A percentile compares a stretch with the other conserved stretches of the same genome.
These are phyloP conservation scores for Crotalus tigris DNA, from an alignment of 2,113 vertebrate genomes.

Conservation along the genomic window DNA sequence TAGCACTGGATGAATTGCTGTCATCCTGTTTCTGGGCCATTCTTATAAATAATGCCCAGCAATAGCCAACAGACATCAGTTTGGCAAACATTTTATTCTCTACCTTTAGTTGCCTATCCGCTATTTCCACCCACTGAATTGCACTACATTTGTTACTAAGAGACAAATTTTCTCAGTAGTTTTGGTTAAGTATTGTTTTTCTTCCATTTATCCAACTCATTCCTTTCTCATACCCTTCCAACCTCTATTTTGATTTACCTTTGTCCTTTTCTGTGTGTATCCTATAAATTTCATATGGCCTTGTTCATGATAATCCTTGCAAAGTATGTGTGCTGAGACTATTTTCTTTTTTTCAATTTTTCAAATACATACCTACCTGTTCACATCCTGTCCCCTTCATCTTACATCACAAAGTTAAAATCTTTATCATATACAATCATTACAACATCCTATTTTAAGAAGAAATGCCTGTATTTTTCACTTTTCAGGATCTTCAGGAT, in stretches of 20 bases:
- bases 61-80: neutral
- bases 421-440: neutral
- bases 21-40: neutral
- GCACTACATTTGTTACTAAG: neutral
- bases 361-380: neutral
- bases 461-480: constrained; percentile 20
- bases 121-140: neutral
- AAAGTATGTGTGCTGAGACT: neutral
- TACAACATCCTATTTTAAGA: neutral
- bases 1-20: neutral
- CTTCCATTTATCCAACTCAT: neutral
- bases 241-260: neutral
- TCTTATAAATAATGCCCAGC: neutral
- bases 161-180: neutral
- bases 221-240: neutral
- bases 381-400: neutral
- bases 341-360: neutral
- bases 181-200: neutral
- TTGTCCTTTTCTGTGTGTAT: neutral
- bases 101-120: neutral
- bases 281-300: neutral
- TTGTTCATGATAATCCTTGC: neutral
- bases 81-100: neutral
- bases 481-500: constrained; percentile 87
- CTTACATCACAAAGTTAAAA: neutral